Conservation (phyloP, 2,113 vertebrate genomes). For the Cephalophus harveyi region DNA sequence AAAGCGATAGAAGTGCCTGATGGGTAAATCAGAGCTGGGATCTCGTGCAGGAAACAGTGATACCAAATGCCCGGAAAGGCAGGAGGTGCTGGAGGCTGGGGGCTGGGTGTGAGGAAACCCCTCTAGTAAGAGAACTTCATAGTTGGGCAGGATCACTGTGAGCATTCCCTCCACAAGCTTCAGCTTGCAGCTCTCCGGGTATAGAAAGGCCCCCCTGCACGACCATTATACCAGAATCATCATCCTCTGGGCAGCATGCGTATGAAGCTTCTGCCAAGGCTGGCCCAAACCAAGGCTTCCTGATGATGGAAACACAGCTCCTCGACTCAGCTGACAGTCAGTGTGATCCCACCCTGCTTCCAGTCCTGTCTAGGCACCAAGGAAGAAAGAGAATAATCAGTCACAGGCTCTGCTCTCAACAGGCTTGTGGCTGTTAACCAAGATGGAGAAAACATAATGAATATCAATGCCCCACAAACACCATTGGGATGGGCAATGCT, state of each 20-base stretch:
- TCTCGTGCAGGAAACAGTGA: fast-evolving
- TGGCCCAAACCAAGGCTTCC: fast-evolving
- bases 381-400: fast-evolving
- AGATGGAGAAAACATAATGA: fast-evolving
- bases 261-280: fast-evolving
- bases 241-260: fast-evolving
- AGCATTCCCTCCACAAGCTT: fast-evolving
- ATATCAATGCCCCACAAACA: fast-evolving
- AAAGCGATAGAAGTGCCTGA: fast-evolving
- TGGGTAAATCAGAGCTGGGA: fast-evolving
- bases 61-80: fast-evolving
- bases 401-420: fast-evolving
- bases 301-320: fast-evolving
- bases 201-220: fast-evolving
- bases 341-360: fast-evolving
- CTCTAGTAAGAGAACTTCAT: fast-evolving
- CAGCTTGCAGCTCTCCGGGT: fast-evolving
- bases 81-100: too few relatives aligned
- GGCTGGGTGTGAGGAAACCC: fast-evolving
- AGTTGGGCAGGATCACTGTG: fast-evolving
- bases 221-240: fast-evolving
- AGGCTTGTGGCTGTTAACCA: fast-evolving
- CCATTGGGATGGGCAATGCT: fast-evolving
- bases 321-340: fast-evolving
- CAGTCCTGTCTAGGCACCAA: not conserved